These are phyloP conservation scores for Acleris holmiana DNA, from an alignment of 2,888 invertebrate species.

Conservation along the genomic window DNA sequence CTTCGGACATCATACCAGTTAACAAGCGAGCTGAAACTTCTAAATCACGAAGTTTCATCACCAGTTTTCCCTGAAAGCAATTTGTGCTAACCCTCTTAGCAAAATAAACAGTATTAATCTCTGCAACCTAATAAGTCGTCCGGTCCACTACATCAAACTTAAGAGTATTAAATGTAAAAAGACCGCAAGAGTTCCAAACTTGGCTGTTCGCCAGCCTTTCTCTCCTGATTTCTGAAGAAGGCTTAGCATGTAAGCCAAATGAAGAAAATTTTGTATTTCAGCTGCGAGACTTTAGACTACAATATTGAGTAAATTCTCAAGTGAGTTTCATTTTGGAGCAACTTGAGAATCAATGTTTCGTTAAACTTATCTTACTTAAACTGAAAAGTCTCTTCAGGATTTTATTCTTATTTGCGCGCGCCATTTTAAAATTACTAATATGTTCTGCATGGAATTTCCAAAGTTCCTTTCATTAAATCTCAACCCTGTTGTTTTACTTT, in stretches of 20 bases:
- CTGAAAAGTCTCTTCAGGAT: too few relatives aligned
- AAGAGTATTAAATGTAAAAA: conserved; percentile 77
- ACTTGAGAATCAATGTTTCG: background rate
- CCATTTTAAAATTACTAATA: too few relatives aligned
- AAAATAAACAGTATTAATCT: conserved; percentile 74
- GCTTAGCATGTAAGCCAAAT: conserved; percentile 46
- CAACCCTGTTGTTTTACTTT: too few relatives aligned
- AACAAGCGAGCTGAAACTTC: conserved; percentile 29
- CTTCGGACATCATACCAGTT: conserved; percentile 14
- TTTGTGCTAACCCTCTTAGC: conserved; percentile 70
- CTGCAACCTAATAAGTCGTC: conserved; percentile 60
- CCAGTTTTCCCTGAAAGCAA: conserved; percentile 54
- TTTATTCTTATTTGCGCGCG: too few relatives aligned
- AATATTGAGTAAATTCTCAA: conserved; percentile 5
- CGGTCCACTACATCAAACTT: conserved; percentile 73
- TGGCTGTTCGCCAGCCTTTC: conserved; percentile 64
- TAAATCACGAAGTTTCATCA: conserved; percentile 44
- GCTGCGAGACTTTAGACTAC: conserved; percentile 23
- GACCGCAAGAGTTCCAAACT: conserved; percentile 54
- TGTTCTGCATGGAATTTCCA: too few relatives aligned
- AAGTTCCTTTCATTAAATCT: too few relatives aligned
- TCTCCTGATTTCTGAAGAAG: conserved; percentile 52
- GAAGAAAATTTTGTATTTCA: conserved; percentile 48
- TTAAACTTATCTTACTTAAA: too few relatives aligned
- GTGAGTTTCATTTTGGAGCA: background rate